Evolutionary conservation across 2,797 vertebrate species (phyloP).

Genomic region (Trichosurus vulpecula): DNA sequence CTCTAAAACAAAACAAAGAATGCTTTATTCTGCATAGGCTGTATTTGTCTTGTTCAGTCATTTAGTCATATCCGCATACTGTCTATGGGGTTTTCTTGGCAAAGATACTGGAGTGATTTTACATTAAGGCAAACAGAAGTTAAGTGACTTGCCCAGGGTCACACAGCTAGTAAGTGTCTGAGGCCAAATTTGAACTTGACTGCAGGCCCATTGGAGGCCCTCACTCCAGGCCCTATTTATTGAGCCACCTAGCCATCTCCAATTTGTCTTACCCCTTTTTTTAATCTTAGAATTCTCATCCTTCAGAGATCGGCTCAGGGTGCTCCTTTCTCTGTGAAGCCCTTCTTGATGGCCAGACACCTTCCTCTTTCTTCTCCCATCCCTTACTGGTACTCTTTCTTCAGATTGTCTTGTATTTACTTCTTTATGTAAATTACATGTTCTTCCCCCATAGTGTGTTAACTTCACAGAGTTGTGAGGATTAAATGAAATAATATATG

Average conservation of each 20-base stretch:
- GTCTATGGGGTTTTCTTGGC: neutral
- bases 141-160: neutral
- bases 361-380: neutral
- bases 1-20: neutral
- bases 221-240: no score
- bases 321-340: neutral
- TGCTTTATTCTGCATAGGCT: neutral
- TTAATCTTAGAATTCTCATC: neutral
- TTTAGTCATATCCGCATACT: neutral
- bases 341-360: neutral
- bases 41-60: neutral
- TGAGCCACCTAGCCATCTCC: neutral
- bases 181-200: neutral
- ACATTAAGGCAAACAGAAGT: neutral
- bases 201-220: neutral
- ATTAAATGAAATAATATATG: neutral
- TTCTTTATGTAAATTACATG: neutral
- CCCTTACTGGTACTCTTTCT: neutral
- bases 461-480: neutral
- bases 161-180: neutral
- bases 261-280: neutral
- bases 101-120: neutral
- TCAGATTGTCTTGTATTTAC: neutral
- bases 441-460: neutral
- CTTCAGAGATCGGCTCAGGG: neutral